Evolutionary conservation across 2,113 vertebrate species (phyloP).

Genomic region (Pangasianodon gigas): DNA sequence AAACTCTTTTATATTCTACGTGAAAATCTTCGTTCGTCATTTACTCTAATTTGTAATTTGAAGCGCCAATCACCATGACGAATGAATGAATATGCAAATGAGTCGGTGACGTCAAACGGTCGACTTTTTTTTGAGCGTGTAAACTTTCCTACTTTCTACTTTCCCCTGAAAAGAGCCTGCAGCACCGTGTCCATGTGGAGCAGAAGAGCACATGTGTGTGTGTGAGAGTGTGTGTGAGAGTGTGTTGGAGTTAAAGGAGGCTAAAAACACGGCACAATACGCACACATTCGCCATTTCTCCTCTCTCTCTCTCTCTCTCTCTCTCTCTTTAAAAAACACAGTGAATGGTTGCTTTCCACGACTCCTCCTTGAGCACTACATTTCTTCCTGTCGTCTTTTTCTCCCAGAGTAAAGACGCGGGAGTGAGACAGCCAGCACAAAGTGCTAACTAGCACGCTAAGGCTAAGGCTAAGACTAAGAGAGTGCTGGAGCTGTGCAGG

Average conservation of each 20-base stretch:
- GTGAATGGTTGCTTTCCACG: too few relatives aligned
- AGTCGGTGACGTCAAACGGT: background rate
- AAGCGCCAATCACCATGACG: background rate
- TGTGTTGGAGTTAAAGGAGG: background rate
- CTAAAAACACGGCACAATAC: background rate
- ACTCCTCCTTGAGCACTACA: background rate
- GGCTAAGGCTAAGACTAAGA: background rate
- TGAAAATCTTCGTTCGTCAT: background rate
- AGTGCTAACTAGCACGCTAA: slow-evolving; percentile 39
- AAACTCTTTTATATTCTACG: background rate
- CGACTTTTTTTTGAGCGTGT: background rate
- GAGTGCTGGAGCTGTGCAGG: background rate
- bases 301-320: rapidly evolving
- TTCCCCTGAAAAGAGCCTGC: background rate
- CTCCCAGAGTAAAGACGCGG: slow-evolving; percentile 22
- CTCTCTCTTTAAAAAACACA: background rate
- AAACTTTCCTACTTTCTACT: background rate
- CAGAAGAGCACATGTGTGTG: background rate
- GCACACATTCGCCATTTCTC: background rate
- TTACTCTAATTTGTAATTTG: background rate
- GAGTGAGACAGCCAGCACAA: slow-evolving; percentile 30
- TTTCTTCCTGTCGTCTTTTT: background rate
- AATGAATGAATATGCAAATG: background rate
- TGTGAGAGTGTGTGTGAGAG: background rate
- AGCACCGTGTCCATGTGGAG: background rate